Base-by-base conservation (phyloP, 2,888 invertebrate species). In the Ypsolopha sequella region DNA sequence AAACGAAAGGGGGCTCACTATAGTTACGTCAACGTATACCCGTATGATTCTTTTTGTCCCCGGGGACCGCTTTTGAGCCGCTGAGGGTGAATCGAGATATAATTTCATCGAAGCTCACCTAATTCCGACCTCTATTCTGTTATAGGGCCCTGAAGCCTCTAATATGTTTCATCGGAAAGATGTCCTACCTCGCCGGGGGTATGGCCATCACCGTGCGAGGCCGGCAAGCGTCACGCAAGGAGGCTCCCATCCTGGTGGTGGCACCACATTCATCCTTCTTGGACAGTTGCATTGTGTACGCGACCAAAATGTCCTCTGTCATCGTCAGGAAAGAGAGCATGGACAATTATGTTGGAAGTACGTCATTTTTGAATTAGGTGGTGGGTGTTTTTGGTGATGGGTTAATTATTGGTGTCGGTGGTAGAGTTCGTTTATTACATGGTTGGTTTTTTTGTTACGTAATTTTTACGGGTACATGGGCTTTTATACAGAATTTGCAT, bases 261-360 rank as follows among this genome's bases (percentile, higher is more conserved):
- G 95, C 95, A 1, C 96, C 97, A 4, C 97, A 97, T 78, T 95
- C 95, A 53, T 93, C 95, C 6, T 95, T 94, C 87, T 89, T 96
- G 66, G 97, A 97, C 80, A 93, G 94, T 64, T 92, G 95, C 65
- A 92, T 94, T 62, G 92, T 95, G 66, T 93, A 95, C 73, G 91
- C 93, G 60, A 92, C 94, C 53, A 91, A 91, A 70, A 93, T 94
- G 79, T 93, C 95, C 7, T 93, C 94, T 10, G 93, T 94, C 72
- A 95, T 96, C 76, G 94, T 94, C 58, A 89, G 95, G 71, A 89
- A 92, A 63, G 94, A 94, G 71, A 92, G 94, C 74, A 89, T 91
- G 76, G 92, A 94, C 73, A 94, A 94, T 63, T 91, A 94, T 70
- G 92, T 95, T 73, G 95, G 95, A 91, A 95, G 96, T 96, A 94